phyloP scores from a whole-genome alignment of 2,797 vertebrate genomes.

The Malacoraja senta region DNA sequence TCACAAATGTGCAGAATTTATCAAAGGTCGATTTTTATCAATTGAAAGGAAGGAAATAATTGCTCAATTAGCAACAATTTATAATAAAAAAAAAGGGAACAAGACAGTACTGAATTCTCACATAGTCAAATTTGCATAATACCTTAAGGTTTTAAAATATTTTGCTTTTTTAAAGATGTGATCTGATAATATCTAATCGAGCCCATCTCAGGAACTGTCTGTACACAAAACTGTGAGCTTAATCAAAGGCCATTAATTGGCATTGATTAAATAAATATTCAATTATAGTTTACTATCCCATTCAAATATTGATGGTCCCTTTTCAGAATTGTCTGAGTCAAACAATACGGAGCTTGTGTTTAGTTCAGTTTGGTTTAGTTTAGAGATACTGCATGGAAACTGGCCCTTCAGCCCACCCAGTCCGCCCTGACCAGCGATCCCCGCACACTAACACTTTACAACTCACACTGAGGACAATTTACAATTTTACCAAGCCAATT shows the following conservation, averaged over 20 bases:
- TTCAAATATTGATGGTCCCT: neutral
- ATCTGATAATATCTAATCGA: neutral
- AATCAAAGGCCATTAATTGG: neutral
- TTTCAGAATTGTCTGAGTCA: neutral
- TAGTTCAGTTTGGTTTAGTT: too few species aligned
- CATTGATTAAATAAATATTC: constrained; percentile 17
- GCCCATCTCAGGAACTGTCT: neutral
- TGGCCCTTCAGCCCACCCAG: too few species aligned
- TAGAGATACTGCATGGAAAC: too few species aligned
- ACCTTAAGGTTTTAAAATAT: neutral
- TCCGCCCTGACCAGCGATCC: too few species aligned
- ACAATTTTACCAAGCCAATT: too few species aligned
- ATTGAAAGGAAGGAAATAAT: neutral
- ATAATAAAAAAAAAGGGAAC: neutral
- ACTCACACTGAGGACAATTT: too few species aligned
- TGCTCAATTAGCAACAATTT: neutral
- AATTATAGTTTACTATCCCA: neutral
- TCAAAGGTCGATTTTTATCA: neutral
- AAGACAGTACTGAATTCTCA: neutral
- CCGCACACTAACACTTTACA: too few species aligned
- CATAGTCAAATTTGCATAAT: neutral
- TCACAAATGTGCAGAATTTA: neutral
- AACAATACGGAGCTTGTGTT: too few species aligned
- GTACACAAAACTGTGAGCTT: neutral
- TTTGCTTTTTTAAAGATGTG: neutral